A percentile compares a stretch with the other conserved stretches of the same genome.
Conservation (phyloP, 1,140 invertebrate genomes). For the Campodea augens region DNA sequence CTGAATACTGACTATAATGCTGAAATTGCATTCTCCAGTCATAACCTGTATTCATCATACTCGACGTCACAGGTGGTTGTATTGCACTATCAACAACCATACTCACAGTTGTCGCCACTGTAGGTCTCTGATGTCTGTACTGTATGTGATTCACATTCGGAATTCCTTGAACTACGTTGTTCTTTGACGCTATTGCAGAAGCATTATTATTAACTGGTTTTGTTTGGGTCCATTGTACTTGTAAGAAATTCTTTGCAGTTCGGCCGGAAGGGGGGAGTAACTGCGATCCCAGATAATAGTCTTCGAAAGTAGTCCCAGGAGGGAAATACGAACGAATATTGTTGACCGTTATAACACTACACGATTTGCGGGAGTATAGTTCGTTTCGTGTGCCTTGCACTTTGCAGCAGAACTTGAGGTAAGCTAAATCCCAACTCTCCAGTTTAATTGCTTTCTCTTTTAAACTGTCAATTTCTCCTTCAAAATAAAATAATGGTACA, state of each 20-base stretch:
- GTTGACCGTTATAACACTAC: constrained; percentile 66
- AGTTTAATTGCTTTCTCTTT: constrained; percentile 65
- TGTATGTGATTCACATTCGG: no score
- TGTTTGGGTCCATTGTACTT: constrained; percentile 42
- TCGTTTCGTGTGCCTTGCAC: constrained; percentile 80
- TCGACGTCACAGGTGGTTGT: no score
- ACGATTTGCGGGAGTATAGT: constrained; percentile 70
- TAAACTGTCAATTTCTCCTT: constrained; percentile 75
- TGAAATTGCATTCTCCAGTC: no score
- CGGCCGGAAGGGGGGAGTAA: constrained; percentile 18
- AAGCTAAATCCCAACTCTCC: constrained; percentile 76
- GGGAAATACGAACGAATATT: constrained; percentile 83
- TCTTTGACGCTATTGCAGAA: no score
- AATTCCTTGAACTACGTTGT: no score
- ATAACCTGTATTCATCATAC: no score
- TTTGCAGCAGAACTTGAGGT: constrained; percentile 85
- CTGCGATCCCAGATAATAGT: constrained; percentile 70
- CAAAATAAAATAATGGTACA: constrained; percentile 85
- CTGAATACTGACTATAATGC: no score
- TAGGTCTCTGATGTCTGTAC: no score
- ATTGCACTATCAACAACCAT: no score
- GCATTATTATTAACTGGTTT: no score
- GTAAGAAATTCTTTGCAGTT: background rate
- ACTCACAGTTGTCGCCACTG: no score
- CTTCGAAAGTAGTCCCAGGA: constrained; percentile 66